A percentile compares a stretch with the other conserved stretches of the same genome.
Conservation (phyloP, 2,888 invertebrate genomes). For the Rhagonycha lutea region DNA sequence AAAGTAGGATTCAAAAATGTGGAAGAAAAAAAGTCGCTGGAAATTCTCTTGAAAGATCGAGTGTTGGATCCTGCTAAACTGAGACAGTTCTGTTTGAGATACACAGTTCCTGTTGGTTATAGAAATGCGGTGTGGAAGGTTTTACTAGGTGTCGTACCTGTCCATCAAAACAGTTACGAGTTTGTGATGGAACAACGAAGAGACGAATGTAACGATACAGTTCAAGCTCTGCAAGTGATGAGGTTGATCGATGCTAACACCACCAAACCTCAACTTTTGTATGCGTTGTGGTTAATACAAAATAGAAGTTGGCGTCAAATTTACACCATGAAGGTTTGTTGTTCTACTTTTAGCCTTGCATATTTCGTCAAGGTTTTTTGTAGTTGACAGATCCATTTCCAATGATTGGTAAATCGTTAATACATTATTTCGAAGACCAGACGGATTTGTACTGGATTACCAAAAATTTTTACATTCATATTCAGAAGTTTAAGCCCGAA, state of each 20-base stretch:
- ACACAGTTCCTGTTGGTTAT: constrained; percentile 80
- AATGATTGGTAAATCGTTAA: constrained; percentile 70
- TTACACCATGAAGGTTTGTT: constrained; percentile 55
- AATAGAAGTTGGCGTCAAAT: constrained; percentile 64
- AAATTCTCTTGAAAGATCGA: constrained; percentile 85
- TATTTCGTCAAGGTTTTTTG: constrained; percentile 18
- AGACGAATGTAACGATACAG: constrained; percentile 75
- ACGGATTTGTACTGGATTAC: constrained; percentile 84
- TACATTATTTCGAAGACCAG: constrained; percentile 73
- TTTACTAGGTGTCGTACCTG: constrained; percentile 77
- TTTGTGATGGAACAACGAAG: constrained; percentile 76
- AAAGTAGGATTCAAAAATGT: constrained; percentile 89
- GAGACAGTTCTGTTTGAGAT: constrained; percentile 83
- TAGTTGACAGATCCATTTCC: constrained; percentile 61
- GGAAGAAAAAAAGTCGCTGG: constrained; percentile 87
- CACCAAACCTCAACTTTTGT: constrained; percentile 68
- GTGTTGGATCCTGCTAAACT: constrained; percentile 78
- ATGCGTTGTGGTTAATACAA: constrained; percentile 83
- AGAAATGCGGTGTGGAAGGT: constrained; percentile 86
- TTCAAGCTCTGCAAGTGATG: constrained; percentile 71
- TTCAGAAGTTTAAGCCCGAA: constrained; percentile 69
- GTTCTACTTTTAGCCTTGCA: neutral
- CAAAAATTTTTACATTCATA: constrained; percentile 73
- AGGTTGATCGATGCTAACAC: constrained; percentile 67
- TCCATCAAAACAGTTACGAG: constrained; percentile 74